Conservation (phyloP, 2,113 vertebrate species). For the Bubo bubo region DNA sequence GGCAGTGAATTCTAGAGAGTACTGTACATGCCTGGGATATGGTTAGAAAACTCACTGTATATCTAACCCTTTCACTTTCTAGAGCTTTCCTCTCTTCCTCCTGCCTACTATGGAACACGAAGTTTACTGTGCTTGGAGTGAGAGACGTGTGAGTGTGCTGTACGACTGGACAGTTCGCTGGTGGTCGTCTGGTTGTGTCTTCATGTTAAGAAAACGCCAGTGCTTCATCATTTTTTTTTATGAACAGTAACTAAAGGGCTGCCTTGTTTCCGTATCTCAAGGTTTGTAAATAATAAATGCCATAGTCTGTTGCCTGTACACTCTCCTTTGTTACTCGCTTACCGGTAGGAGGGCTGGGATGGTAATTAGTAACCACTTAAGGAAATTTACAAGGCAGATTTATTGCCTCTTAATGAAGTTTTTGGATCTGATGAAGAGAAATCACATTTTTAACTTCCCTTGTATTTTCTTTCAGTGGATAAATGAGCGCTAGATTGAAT, state of each 20-base stretch:
- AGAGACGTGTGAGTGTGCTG: background rate
- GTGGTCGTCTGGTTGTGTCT: background rate
- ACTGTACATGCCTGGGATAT: background rate
- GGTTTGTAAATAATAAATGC: conserved; percentile 83
- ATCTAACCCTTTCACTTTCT: background rate
- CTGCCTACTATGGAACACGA: conserved; percentile 45
- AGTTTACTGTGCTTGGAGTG: conserved; percentile 27
- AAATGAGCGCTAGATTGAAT: background rate
- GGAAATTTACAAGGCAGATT: background rate
- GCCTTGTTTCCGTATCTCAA: conserved; percentile 80
- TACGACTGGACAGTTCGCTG: background rate
- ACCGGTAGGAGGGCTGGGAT: conserved; percentile 9
- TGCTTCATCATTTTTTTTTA: conserved; percentile 80
- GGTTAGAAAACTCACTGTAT: background rate
- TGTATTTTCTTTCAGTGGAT: background rate
- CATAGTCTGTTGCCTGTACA: conserved; percentile 80
- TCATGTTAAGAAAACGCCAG: conserved; percentile 28
- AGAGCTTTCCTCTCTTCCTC: conserved; percentile 10
- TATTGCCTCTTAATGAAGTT: background rate
- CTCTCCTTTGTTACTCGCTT: conserved; percentile 62
- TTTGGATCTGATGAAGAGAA: background rate
- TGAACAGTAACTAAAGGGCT: conserved; percentile 88
- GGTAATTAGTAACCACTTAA: background rate
- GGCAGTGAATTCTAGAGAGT: background rate
- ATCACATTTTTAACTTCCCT: background rate